Conservation (phyloP, 2,797 vertebrate species). For the Myiotriccus ornatus region DNA sequence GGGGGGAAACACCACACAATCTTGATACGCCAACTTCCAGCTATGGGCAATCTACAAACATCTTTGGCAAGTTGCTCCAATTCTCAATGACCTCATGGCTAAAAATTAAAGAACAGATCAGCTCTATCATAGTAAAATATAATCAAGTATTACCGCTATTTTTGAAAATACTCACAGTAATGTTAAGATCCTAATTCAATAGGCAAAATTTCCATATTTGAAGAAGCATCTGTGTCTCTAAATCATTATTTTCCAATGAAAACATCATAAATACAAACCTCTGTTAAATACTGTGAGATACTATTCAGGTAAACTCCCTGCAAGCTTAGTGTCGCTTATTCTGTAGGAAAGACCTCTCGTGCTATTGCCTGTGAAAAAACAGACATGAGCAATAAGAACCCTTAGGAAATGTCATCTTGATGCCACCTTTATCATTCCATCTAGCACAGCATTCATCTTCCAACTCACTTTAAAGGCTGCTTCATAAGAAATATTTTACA, state of each 20-base stretch:
- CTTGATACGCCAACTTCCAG: not conserved
- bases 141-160: not conserved
- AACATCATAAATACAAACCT: not conserved
- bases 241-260: not conserved
- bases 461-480: not conserved
- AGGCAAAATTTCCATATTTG: not conserved
- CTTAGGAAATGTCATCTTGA: not conserved
- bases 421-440: not conserved
- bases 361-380: not conserved
- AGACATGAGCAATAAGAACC: not conserved
- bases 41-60: not conserved
- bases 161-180: not conserved
- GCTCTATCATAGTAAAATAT: not conserved
- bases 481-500: not conserved
- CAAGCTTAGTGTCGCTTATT: not conserved
- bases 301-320: not conserved
- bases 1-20: accelerated
- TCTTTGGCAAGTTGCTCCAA: not conserved
- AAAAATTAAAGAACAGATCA: not conserved
- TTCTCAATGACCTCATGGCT: not conserved
- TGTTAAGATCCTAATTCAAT: not conserved
- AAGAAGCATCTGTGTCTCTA: not conserved
- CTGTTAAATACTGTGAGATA: not conserved
- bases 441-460: not conserved
- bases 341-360: not conserved